phyloP scores from a whole-genome alignment of 2,113 vertebrate genomes.

The Tachysurus vachellii region DNA sequence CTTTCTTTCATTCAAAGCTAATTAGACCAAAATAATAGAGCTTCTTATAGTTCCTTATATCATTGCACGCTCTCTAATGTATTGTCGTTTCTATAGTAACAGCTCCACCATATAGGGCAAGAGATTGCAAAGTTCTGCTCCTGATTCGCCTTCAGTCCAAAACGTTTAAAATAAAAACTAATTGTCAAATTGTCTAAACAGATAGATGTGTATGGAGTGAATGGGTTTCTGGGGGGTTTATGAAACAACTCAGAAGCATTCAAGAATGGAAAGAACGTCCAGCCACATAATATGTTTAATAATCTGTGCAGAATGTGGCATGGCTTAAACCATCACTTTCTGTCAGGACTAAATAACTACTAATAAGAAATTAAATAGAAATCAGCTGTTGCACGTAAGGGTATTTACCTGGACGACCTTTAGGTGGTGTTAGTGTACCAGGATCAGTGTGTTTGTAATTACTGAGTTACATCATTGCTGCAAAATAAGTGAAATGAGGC shows the following conservation, averaged over 20 bases:
- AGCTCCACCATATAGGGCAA: no score
- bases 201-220: neutral
- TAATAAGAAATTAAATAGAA: neutral
- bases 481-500: neutral
- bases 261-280: neutral
- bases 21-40: neutral
- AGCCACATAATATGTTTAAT: neutral
- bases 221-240: neutral
- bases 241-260: neutral
- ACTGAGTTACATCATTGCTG: neutral
- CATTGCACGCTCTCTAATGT: no score
- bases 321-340: neutral
- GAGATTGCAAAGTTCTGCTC: no score
- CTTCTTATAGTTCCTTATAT: neutral
- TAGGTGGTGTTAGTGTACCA: neutral
- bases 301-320: neutral
- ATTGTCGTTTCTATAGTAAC: no score
- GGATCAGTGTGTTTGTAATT: neutral
- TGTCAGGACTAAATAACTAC: neutral
- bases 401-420: neutral
- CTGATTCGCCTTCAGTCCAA: no score
- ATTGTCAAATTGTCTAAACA: neutral
- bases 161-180: neutral
- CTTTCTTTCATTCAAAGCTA: neutral
- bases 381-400: neutral